Percentiles rank a stretch among this genome's conserved stretches.
phyloP scores from a whole-genome alignment of 2,113 vertebrate species.

The Tragelaphus imberbis region DNA sequence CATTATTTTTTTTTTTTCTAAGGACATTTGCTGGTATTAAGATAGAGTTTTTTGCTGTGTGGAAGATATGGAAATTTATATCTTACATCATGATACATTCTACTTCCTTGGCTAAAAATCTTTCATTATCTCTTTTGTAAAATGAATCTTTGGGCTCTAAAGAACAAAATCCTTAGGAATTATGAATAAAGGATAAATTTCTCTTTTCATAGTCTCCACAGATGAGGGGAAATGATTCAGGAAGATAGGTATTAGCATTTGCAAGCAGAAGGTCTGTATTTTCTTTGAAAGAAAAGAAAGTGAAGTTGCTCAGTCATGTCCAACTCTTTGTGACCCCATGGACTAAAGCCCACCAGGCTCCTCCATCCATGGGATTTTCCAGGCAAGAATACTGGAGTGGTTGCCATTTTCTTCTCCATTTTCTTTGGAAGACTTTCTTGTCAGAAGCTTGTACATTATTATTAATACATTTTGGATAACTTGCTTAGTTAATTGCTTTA shows the following conservation, averaged over 20 bases:
- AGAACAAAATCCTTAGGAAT: slow-evolving; percentile 56
- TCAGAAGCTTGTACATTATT: neutral
- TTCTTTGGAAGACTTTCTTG: neutral
- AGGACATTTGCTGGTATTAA: slow-evolving; percentile 36
- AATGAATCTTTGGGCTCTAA: slow-evolving; percentile 26
- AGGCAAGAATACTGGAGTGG: neutral
- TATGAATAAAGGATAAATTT: slow-evolving; percentile 32
- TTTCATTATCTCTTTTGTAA: slow-evolving; percentile 71
- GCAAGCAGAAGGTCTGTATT: neutral
- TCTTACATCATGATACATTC: slow-evolving; percentile 57
- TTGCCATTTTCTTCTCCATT: neutral
- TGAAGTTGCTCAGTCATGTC: fast-evolving
- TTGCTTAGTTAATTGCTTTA: neutral
- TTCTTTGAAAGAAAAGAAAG: neutral
- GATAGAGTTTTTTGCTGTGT: slow-evolving; percentile 35
- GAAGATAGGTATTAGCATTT: slow-evolving; percentile 32
- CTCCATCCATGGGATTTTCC: neutral
- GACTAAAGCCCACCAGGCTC: neutral
- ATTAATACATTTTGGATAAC: neutral
- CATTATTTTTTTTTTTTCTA: slow-evolving; percentile 1
- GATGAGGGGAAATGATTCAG: slow-evolving; percentile 8
- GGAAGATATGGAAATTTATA: slow-evolving; percentile 67
- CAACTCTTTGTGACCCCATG: neutral
- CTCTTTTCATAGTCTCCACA: slow-evolving; percentile 32
- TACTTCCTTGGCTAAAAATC: slow-evolving; percentile 61